Base-by-base conservation (phyloP, 1,140 invertebrate species). In the Orius insidiosus region DNA sequence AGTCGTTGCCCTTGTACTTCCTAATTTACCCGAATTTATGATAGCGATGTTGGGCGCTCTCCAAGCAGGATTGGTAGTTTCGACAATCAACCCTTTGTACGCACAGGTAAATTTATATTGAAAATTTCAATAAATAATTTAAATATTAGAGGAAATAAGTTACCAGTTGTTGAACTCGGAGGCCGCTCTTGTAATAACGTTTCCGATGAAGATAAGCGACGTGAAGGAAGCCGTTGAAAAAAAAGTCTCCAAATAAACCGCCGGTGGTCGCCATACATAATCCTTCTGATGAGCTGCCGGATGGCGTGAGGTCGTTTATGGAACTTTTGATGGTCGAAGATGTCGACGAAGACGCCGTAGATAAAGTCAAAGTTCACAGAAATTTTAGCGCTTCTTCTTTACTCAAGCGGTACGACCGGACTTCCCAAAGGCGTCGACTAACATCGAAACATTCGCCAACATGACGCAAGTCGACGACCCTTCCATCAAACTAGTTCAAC, bases 401-500 rank as follows among this genome's bases (percentile, higher is more conserved):
- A 60, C 47, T 70, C 78, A 1, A 80, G 77, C 54, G 80, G 80
- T 4, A 81, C 79, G 3, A 83, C 80, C 39, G 80, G 82, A 10
- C 60, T 81, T 35, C 85, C 87, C 0, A 93, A 93, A 64, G 85
- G 85, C 33, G 88, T 89, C 0, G 80, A 62, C 61, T 89, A 1
- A 85, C 85, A 90, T 59, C 60, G 60, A 33, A 78, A 76, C 59
- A 58, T 78, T 73, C 6, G 59, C 63, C 15, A 59, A 68, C 15
- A 53, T 65, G 3, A 53, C 14, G 5, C 49, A 50, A 36, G 31
- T 50, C 2, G 44, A 46, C n/a, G 5, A 37, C 14, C 47, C 47
- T 9, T 32, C 35, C 4, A 44, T 45, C 6, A 15, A 18, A 32
- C 14, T 45, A 8, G 19, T 14, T 5, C 15, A 19, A 66, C 41